Conservation (phyloP, 2,797 vertebrate genomes). For the Paedocypris micromegethes region DNA sequence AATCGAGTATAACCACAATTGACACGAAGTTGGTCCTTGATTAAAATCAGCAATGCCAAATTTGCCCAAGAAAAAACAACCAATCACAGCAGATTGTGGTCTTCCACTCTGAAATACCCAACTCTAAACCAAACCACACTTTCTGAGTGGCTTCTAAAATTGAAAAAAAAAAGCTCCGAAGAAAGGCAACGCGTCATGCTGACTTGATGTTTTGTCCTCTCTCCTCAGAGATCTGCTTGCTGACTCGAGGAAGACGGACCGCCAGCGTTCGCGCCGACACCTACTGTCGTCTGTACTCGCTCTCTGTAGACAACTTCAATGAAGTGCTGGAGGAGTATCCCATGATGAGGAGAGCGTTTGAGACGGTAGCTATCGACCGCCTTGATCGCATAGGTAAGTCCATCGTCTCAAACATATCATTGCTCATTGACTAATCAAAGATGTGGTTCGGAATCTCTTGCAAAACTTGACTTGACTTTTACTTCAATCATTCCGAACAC, state of each 20-base stretch:
- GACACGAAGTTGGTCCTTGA: no score
- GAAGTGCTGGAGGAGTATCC: slow-evolving; percentile 92
- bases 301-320: slow-evolving; percentile 92
- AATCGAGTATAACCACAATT: no score
- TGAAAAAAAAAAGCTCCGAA: no score
- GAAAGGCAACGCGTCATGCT: no score
- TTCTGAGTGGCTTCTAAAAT: no score
- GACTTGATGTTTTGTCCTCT: slow-evolving; percentile 1
- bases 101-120: no score
- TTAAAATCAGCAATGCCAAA: no score
- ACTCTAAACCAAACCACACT: no score
- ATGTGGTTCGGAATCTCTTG: not conserved
- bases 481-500: not conserved
- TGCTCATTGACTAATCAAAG: no score
- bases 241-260: slow-evolving; percentile 86
- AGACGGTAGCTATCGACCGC: slow-evolving; percentile 89
- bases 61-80: no score
- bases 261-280: slow-evolving; percentile 86
- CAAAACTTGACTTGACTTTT: slow-evolving; percentile 1
- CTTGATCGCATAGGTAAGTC: slow-evolving; percentile 83
- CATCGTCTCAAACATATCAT: no score
- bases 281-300: slow-evolving; percentile 86
- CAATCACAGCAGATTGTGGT: no score
- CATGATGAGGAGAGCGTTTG: slow-evolving; percentile 91
- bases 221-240: slow-evolving; percentile 83